Evolutionary conservation across 1,140 invertebrate species (phyloP).

Genomic region (Diploscapter pachys): DNA sequence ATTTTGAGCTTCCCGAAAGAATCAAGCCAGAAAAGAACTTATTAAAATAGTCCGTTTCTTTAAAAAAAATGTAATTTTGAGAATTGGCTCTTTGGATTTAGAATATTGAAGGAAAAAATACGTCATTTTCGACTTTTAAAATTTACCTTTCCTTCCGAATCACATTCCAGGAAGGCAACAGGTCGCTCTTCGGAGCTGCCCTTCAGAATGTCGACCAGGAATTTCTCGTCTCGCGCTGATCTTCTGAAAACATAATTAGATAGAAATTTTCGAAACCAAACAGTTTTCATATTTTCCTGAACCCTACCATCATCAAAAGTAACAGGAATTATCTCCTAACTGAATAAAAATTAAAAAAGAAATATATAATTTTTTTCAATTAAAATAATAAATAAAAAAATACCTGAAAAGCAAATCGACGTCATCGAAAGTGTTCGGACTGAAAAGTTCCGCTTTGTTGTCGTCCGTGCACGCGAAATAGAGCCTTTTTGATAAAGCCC

Average conservation of each 20-base stretch:
- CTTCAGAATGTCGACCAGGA: slow-evolving; percentile 13
- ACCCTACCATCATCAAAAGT: no score
- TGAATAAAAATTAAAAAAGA: no score
- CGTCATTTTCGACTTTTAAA: neutral
- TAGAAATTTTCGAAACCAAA: no score
- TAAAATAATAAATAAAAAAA: neutral
- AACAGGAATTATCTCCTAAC: no score
- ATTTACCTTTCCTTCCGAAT: slow-evolving; percentile 8
- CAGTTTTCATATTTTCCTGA: no score
- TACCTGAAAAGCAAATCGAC: slow-evolving; percentile 17
- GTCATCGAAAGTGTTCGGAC: slow-evolving; percentile 6
- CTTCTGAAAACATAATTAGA: neutral
- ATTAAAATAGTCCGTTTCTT: no score
- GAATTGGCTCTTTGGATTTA: no score
- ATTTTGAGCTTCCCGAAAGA: no score
- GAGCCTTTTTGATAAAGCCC: slow-evolving; percentile 6
- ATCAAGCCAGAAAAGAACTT: no score
- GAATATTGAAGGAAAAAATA: no score
- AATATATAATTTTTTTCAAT: no score
- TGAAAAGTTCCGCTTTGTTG: slow-evolving; percentile 3
- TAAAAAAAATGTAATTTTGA: no score
- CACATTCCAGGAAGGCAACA: slow-evolving; percentile 4
- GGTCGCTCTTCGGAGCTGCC: slow-evolving; percentile 4
- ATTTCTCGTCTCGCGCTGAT: slow-evolving; percentile 6
- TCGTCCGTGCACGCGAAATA: slow-evolving; percentile 9